Evolutionary conservation across 2,888 invertebrate species (phyloP), one percentile per base, ranked within the genome.

Genomic region (Spodoptera picta): DNA sequence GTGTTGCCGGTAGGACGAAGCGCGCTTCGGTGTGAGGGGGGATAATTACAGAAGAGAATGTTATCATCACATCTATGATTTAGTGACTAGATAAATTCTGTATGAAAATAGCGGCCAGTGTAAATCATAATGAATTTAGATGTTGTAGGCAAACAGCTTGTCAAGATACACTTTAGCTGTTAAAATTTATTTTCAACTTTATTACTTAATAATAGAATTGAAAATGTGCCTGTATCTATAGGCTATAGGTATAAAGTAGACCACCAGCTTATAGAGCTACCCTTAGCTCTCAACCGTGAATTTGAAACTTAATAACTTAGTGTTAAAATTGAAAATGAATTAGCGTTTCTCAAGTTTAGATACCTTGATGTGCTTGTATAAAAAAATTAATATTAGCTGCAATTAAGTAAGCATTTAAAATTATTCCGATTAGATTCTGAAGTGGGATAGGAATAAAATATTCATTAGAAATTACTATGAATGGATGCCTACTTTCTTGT

Each of bases 41-140:
- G 74, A 75, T 83, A 83, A 82, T 83, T 82, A 79, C 74, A 67
- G 65, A 65, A 77, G 79, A 80, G 79, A 83, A 83, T 77, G 76
- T 81, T 79, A 80, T 80, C 77, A 81, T 67, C 77, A 60, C 60
- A 79, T 65, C 73, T 75, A 44, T 77, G 77, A 75, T 75, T 77
- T 76, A 73, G 65, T 69, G 75, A 76, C 77, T 74, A 80, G 79
- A 79, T 79, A 49, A 80, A 58, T 69, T 65, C 45, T 31, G 60
- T 71, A 79, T 77, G 80, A 79, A 79, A 79, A 79, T 79, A 75
- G 69, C 57, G 66, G 63, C 65, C 66, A 78, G 76, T 75, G 73
- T 74, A 65, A 67, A 62, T 68, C 72, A 68, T 61, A 68, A 72
- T 65, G 63, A 65, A 58, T 69, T 64, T 50, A 60, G 47, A 73